These are phyloP conservation scores for Colossoma macropomum DNA, from an alignment of 2,113 vertebrate genomes.

Conservation along the genomic window DNA sequence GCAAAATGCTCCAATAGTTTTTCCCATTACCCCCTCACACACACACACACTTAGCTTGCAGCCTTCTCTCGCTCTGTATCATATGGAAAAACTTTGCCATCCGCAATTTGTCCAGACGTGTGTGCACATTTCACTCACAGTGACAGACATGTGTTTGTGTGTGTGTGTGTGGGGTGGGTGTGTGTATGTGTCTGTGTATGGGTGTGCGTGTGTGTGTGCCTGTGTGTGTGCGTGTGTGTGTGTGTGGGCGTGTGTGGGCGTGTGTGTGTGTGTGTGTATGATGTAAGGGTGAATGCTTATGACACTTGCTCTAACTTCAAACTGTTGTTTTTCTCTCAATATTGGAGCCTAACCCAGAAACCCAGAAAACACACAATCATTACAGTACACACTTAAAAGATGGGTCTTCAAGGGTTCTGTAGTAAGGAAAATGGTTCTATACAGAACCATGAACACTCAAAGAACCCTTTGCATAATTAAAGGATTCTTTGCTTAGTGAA, in stretches of 20 bases:
- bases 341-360: background rate
- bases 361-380: background rate
- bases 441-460: no score
- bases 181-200: background rate
- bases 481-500: no score
- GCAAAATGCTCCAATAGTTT: conserved; percentile 70
- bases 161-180: background rate
- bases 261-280: background rate
- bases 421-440: no score
- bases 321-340: background rate
- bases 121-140: conserved; percentile 13
- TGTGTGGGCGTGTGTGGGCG: conserved; percentile 23
- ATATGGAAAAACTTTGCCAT: conserved; percentile 48
- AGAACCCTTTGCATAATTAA: no score
- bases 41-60: conserved; percentile 15
- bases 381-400: no score
- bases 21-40: conserved; percentile 65
- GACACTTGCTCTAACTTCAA: conserved; percentile 44
- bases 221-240: conserved; percentile 2
- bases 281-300: conserved; percentile 46
- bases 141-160: conserved; percentile 34
- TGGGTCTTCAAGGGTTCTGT: no score
- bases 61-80: conserved; percentile 1
- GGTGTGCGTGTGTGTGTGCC: background rate
- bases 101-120: conserved; percentile 52